phyloP scores from a whole-genome alignment of 2,888 invertebrate genomes.

The Tetranychus piercei region DNA sequence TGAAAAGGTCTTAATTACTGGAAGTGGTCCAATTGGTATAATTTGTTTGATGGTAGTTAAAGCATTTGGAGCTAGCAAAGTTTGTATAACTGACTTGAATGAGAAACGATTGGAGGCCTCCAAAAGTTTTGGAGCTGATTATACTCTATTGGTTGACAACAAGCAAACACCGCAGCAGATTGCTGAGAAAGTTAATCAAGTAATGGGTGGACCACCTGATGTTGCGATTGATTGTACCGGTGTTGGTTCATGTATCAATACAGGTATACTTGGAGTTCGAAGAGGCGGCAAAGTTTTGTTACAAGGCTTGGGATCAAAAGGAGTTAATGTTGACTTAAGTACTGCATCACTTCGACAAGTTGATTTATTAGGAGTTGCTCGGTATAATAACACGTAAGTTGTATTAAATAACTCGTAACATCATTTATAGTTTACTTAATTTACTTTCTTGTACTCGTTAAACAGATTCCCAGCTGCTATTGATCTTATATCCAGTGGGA shows the following conservation, averaged over 20 bases:
- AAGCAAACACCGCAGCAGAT: conserved; percentile 22
- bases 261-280: conserved; percentile 40
- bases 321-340: conserved; percentile 70
- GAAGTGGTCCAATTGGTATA: conserved; percentile 33
- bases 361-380: conserved; percentile 13
- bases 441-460: not conserved
- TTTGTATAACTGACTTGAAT: conserved; percentile 31
- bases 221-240: conserved; percentile 44
- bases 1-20: conserved; percentile 33
- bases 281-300: conserved; percentile 17
- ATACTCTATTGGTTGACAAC: conserved; percentile 30
- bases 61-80: conserved; percentile 29
- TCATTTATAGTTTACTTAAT: too few relatives aligned
- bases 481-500: conserved; percentile 15
- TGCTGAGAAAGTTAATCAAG: conserved; percentile 14
- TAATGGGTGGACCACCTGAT: conserved; percentile 24
- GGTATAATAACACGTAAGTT: conserved; percentile 19
- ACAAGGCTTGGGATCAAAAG: conserved; percentile 39
- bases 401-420: not conserved
- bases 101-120: conserved; percentile 32
- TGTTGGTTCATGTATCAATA: conserved; percentile 51
- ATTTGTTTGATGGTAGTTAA: conserved; percentile 28
- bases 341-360: conserved; percentile 43
- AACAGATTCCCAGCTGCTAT: conserved; percentile 20
- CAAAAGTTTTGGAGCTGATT: conserved; percentile 32